Conservation (phyloP, 2,797 vertebrate genomes). For the Poecile montanus region DNA sequence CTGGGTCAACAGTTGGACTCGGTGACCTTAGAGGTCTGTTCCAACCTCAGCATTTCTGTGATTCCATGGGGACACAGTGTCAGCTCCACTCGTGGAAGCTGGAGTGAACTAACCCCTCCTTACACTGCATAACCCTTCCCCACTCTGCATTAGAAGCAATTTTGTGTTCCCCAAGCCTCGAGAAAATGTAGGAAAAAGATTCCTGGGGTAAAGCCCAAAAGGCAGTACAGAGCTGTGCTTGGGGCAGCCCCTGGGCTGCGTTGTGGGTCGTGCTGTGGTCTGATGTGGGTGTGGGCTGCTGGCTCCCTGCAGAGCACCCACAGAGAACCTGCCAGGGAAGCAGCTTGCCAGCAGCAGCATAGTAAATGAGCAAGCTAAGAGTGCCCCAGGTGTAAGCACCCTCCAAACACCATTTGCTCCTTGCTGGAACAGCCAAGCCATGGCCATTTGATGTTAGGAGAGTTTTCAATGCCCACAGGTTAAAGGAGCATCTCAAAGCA, state of each 20-base stretch:
- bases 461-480: slow-evolving; percentile 67
- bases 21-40: background rate
- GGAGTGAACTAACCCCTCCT: background rate
- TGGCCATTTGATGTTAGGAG: background rate
- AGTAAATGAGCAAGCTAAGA: background rate
- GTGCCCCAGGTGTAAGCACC: background rate
- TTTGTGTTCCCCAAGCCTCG: background rate
- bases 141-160: background rate
- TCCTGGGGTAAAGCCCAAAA: background rate
- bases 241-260: background rate
- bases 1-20: background rate
- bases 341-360: fast-evolving
- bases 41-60: background rate
- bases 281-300: background rate
- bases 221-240: background rate
- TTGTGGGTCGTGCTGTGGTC: fast-evolving
- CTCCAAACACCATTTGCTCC: background rate
- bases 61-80: background rate
- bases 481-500: slow-evolving; percentile 81
- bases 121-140: background rate
- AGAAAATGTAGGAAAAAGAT: background rate
- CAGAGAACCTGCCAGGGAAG: background rate
- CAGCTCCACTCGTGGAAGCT: background rate
- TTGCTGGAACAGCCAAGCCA: background rate
- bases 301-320: background rate